Evolutionary conservation across 2,797 vertebrate genomes (phyloP).

Genomic region (Cirrhinus molitorella): DNA sequence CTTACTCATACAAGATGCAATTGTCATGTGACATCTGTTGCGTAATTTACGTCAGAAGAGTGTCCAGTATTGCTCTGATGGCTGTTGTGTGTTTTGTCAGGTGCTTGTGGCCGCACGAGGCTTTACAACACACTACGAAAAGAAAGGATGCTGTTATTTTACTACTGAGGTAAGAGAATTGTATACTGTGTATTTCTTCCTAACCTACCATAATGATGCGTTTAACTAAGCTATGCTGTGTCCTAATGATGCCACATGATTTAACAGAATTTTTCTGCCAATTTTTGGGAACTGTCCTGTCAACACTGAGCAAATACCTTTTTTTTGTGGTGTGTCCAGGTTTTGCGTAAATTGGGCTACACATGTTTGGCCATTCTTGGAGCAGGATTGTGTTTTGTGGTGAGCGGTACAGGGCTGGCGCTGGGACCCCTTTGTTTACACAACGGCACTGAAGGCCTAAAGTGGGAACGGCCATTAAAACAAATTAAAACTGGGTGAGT

Average conservation of each 20-base stretch:
- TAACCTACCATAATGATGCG: no score
- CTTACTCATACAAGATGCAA: neutral
- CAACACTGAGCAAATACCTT: no score
- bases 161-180: slow-evolving; percentile 69
- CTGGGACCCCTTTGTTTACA: slow-evolving; percentile 77
- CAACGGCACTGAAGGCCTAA: slow-evolving; percentile 63
- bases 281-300: no score
- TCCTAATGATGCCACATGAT: no score
- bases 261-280: neutral
- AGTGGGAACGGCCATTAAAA: slow-evolving; percentile 74
- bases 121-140: slow-evolving; percentile 67
- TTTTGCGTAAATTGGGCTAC: slow-evolving; percentile 67
- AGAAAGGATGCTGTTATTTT: slow-evolving; percentile 74
- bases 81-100: slow-evolving; percentile 64
- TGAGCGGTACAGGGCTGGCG: slow-evolving; percentile 70
- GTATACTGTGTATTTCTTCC: neutral
- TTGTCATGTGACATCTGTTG: neutral
- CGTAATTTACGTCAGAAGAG: neutral
- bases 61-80: neutral
- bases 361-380: slow-evolving; percentile 65
- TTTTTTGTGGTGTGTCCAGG: slow-evolving; percentile 58
- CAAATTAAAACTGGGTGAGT: slow-evolving; percentile 65
- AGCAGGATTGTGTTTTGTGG: slow-evolving; percentile 65
- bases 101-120: slow-evolving; percentile 70
- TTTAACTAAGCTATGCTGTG: no score